phyloP scores from a whole-genome alignment of 2,113 vertebrate genomes.

The Gymnobelideus leadbeateri region DNA sequence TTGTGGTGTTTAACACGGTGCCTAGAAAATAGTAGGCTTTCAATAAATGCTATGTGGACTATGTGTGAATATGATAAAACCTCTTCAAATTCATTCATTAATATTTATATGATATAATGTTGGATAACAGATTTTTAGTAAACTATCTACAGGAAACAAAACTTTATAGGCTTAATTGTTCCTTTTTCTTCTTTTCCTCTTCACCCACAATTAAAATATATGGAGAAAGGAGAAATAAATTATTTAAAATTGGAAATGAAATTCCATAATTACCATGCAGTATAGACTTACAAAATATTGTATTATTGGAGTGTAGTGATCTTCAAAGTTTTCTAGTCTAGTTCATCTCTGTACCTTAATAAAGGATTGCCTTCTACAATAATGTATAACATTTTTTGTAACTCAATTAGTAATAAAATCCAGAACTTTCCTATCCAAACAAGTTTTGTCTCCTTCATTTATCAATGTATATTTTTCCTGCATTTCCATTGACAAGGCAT shows the following conservation, averaged over 20 bases:
- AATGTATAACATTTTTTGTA: background rate
- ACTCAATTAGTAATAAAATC: background rate
- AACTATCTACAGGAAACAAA: background rate
- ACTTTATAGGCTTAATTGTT: background rate
- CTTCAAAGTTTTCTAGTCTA: background rate
- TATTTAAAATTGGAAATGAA: background rate
- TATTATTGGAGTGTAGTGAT: background rate
- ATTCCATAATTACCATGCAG: background rate
- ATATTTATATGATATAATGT: background rate
- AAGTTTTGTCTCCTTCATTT: background rate
- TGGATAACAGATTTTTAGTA: background rate
- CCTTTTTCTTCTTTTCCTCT: background rate
- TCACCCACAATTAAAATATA: background rate
- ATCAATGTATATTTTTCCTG: background rate
- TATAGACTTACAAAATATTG: background rate
- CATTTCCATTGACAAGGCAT: background rate
- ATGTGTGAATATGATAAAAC: background rate
- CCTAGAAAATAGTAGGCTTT: background rate
- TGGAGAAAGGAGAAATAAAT: background rate
- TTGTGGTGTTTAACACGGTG: background rate
- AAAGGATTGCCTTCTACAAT: background rate
- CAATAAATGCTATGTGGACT: background rate
- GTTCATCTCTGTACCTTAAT: background rate
- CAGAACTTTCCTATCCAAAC: background rate
- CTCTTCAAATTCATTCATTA: background rate